A percentile compares a stretch with the other conserved stretches of the same genome.
phyloP scores from a whole-genome alignment of 2,888 invertebrate genomes.

The Heliconius aoede region DNA sequence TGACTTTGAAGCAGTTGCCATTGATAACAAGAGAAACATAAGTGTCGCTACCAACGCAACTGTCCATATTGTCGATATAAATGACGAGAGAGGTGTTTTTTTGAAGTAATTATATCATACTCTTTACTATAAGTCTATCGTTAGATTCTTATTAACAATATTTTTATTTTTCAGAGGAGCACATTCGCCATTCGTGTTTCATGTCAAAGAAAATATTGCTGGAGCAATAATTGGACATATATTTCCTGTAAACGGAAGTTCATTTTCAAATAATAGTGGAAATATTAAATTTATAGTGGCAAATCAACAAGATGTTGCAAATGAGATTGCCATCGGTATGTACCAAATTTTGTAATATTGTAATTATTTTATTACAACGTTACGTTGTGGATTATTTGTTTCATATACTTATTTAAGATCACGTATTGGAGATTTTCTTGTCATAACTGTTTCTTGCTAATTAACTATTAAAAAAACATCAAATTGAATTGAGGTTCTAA shows the following conservation, averaged over 20 bases:
- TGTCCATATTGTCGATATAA: constrained; percentile 91
- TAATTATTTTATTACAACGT: too few species aligned
- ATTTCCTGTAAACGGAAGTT: constrained; percentile 82
- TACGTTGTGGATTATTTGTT: too few species aligned
- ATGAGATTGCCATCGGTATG: constrained; percentile 88
- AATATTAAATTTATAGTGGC: constrained; percentile 90
- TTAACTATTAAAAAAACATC: too few species aligned
- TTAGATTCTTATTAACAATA: constrained; percentile 49
- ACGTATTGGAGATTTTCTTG: too few species aligned
- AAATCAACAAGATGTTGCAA: constrained; percentile 91
- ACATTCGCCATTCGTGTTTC: constrained; percentile 88
- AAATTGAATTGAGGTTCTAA: too few species aligned
- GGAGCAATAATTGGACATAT: constrained; percentile 90
- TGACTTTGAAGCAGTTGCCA: constrained; percentile 93
- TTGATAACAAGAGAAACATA: constrained; percentile 83
- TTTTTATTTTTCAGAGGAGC: constrained; percentile 82
- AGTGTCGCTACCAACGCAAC: constrained; percentile 92
- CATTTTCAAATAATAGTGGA: constrained; percentile 65
- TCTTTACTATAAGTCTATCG: constrained; percentile 32
- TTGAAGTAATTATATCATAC: constrained; percentile 76
- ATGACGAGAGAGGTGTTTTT: constrained; percentile 87
- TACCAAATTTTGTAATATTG: too few species aligned
- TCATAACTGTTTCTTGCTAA: too few species aligned
- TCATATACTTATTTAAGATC: too few species aligned
- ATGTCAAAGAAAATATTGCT: constrained; percentile 89